Evolutionary conservation across 2,113 vertebrate genomes (phyloP).

Genomic region (Ictidomys tridecemlineatus): DNA sequence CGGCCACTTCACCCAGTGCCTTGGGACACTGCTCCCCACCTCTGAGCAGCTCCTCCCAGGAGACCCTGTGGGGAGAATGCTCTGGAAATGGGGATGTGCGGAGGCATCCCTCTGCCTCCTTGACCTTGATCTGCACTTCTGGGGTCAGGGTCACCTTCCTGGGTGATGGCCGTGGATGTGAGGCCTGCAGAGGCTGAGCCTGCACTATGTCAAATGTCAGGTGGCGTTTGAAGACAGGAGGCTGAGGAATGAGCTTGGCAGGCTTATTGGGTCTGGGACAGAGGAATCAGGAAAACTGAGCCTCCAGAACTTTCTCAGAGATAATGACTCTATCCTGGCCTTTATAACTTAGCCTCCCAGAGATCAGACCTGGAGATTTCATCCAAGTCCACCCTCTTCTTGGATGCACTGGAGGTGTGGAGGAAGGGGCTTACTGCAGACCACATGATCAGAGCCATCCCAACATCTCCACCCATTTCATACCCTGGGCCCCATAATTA

Average conservation of each 20-base stretch:
- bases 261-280: no score
- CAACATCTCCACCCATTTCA: neutral
- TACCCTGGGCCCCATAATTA: neutral
- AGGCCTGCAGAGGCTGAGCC: neutral
- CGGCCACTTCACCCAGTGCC: neutral
- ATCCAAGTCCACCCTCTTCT: neutral
- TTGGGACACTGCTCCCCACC: neutral
- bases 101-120: neutral
- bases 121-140: neutral
- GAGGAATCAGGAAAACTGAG: neutral
- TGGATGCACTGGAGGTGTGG: neutral
- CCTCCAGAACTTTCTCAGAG: neutral
- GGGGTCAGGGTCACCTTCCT: neutral
- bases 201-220: accelerated
- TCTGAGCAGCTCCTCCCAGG: neutral
- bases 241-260: neutral
- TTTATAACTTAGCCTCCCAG: neutral
- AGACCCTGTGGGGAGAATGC: neutral
- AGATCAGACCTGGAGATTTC: neutral
- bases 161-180: neutral
- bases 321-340: neutral
- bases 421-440: neutral
- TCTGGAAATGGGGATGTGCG: neutral
- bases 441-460: neutral
- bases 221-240: neutral